phyloP scores from a whole-genome alignment of 1,140 invertebrate genomes.

The Phymorhynchus buccinoides region DNA sequence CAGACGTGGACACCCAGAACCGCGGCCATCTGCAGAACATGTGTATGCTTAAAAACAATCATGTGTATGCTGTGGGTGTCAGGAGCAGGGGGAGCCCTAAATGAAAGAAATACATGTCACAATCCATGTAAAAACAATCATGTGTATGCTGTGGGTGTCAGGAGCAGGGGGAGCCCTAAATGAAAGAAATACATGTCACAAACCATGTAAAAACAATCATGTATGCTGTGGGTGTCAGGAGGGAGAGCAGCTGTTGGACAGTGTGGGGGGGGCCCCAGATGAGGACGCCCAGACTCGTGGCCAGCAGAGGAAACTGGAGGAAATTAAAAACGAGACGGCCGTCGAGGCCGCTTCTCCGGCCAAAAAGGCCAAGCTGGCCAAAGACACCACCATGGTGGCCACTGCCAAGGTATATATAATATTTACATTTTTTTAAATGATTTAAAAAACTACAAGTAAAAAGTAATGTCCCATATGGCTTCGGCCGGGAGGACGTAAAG shows the following conservation, averaged over 20 bases:
- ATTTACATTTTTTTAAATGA: not conserved
- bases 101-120: too few species aligned
- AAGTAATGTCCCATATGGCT: too few species aligned
- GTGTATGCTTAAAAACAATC: too few species aligned
- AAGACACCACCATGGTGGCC: constrained; percentile 60
- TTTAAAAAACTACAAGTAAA: not conserved
- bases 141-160: too few species aligned
- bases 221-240: constrained; percentile 51
- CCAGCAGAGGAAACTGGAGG: constrained; percentile 66
- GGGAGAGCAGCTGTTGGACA: constrained; percentile 58
- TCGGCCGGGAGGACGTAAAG: too few species aligned
- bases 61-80: too few species aligned
- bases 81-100: too few species aligned
- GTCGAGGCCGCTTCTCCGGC: constrained; percentile 51
- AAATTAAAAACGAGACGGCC: constrained; percentile 56
- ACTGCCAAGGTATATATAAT: constrained; percentile 59
- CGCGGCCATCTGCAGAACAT: too few species aligned
- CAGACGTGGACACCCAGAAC: too few species aligned
- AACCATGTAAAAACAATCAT: not conserved
- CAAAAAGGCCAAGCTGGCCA: constrained; percentile 58
- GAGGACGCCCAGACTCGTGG: constrained; percentile 65
- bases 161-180: too few species aligned
- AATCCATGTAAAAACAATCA: too few species aligned
- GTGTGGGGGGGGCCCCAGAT: constrained; percentile 54
- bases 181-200: too few species aligned